phyloP scores from a whole-genome alignment of 1,140 invertebrate genomes.

The Proctacanthus coquilletti region DNA sequence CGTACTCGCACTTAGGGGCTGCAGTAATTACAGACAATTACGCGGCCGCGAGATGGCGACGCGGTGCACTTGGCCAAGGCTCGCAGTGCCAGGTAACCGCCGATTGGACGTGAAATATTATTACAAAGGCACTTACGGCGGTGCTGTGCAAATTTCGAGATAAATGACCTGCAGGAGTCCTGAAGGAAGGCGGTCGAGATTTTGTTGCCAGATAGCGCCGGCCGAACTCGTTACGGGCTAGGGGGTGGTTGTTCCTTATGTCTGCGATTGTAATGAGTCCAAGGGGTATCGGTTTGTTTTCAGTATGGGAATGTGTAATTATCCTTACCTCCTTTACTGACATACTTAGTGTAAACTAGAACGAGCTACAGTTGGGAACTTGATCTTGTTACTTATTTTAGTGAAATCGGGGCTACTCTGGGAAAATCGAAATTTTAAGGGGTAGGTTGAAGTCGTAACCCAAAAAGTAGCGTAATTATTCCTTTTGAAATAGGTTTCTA shows the following conservation, averaged over 20 bases:
- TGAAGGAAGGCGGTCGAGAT: background rate
- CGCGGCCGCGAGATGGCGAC: background rate
- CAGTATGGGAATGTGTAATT: background rate
- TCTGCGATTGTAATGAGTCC: no score
- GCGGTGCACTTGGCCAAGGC: background rate
- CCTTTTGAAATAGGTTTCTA: no score
- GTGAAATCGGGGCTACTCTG: no score
- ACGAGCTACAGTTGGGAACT: no score
- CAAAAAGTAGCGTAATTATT: no score
- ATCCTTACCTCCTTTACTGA: no score
- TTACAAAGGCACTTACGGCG: background rate
- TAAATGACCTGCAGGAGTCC: background rate
- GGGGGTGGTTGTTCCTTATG: background rate
- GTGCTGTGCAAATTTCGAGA: background rate
- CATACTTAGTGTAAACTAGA: no score
- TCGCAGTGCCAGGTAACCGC: background rate
- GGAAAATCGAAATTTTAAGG: no score
- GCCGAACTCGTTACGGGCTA: background rate
- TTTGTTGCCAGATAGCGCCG: background rate
- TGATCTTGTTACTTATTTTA: no score
- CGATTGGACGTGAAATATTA: background rate
- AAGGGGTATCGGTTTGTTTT: no score
- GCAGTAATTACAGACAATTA: constrained; percentile 1
- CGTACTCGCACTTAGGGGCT: background rate
- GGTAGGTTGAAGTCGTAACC: no score